A percentile compares a stretch with the other conserved stretches of the same genome.
Evolutionary conservation across 2,797 vertebrate species (phyloP).

Genomic region (Thaleichthys pacificus): DNA sequence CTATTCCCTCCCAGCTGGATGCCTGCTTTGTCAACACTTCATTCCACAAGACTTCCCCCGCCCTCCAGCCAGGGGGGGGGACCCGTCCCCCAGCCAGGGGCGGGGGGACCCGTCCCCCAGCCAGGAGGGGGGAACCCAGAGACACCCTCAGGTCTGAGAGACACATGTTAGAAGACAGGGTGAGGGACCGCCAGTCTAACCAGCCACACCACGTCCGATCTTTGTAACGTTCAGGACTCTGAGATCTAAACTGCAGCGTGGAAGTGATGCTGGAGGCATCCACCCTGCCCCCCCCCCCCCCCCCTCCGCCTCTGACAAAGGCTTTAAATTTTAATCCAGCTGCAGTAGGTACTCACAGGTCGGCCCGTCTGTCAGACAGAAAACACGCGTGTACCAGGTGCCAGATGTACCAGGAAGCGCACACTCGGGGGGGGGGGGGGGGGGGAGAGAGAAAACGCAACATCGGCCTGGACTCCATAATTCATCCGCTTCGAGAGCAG

Average conservation of each 20-base stretch:
- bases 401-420: slow-evolving; percentile 24
- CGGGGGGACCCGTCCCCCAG: too few relatives aligned
- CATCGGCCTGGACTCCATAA: slow-evolving; percentile 56
- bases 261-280: slow-evolving; percentile 4
- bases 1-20: too few relatives aligned
- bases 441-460: slow-evolving; percentile 53
- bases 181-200: not conserved
- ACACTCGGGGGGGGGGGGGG: slow-evolving; percentile 33
- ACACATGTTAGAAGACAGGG: not conserved
- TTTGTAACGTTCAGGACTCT: not conserved
- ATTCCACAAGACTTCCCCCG: too few relatives aligned
- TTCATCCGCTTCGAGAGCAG: slow-evolving; percentile 36
- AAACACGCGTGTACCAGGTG: slow-evolving; percentile 23
- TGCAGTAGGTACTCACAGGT: slow-evolving; percentile 31
- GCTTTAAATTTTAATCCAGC: slow-evolving; percentile 43
- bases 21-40: too few relatives aligned
- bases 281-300: slow-evolving; percentile 18
- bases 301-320: slow-evolving; percentile 15
- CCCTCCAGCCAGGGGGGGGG: too few relatives aligned
- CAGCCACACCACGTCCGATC: not conserved
- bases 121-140: not conserved
- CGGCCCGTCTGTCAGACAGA: slow-evolving; percentile 29
- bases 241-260: not conserved
- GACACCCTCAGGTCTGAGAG: not conserved
- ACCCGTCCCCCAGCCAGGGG: too few relatives aligned